Evolutionary conservation across 2,797 vertebrate species (phyloP), one percentile per base, ranked within the genome.

Genomic region (Lates japonicus): DNA sequence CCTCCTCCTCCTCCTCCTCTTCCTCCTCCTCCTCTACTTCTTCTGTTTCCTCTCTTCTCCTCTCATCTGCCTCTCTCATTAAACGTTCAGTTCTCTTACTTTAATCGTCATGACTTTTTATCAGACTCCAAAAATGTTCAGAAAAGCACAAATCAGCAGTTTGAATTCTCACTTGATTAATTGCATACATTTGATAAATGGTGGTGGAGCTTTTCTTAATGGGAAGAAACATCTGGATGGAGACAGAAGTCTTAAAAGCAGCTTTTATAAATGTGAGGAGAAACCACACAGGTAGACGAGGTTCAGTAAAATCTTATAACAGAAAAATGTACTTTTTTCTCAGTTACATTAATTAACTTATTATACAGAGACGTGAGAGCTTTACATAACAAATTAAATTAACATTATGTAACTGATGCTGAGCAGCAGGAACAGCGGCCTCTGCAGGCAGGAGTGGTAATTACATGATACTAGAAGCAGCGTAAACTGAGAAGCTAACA

Each of bases 81-180:
- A 44, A 0, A 11, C 0, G 3, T 13, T 29, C 25, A 2, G 13
- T 69, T 57, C 61, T 57, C 33, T 13, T 14, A 31, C 52, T 73
- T 66, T 57, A 63, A 74, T 73, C 59, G 66, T 44, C 2, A 7
- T 7, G 48, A 37, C 63, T 33, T 61, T 46, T 29, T 20, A 48
- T 22, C 2, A 7, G 35, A 10, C 7, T 29, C 65, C 39, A n/a
- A 42, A 54, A 19, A 20, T 74, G n/a, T 35, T 62, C 16, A 20
- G 11, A 70, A 52, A 57, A 31, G 9, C 58, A 39, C 65, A 17
- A 12, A 71, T 71, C 75, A 84, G 78, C 75, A 74, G 72, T 66
- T 33, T 66, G 54, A 63, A n/a, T 0, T 11, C 16, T 54, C 69
- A n/a, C 6, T 19, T 60, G 63, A 76, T 76, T 59, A 72, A 70